Base-by-base conservation (phyloP, 2,888 invertebrate species). In the Polyommatus icarus region DNA sequence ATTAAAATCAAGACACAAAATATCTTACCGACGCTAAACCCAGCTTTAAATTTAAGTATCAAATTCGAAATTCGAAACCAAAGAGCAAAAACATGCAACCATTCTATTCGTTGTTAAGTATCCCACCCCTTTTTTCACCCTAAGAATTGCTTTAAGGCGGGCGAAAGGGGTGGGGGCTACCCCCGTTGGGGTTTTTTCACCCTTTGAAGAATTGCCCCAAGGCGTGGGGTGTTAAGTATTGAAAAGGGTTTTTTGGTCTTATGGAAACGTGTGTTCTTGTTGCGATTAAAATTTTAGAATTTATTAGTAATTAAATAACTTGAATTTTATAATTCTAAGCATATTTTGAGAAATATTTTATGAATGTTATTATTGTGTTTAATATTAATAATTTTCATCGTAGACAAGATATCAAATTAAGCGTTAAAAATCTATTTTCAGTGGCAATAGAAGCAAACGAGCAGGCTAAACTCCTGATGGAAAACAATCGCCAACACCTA, bases 191-290 rank as follows among this genome's bases (percentile, higher is more conserved):
- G 89, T 93, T 93, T 93, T 93, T 93, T 92, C 92, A 90, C 93
- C 93, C 93, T 92, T 93, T 92, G 93, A 93, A 93, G 93, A 93
- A 93, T 93, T 92, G 91, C 91, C 92, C 92, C 87, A 92, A 92
- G 91, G 92, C 91, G 87, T 86, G 88, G 87, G 91, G 91, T 77
- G 77, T 85, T 88, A 88, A 89, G 90, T 90, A 92, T 91, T 89
- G 90, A 90, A 92, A 92, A 92, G 91, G 92, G 92, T 88, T 92
- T 92, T 92, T 92, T 91, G 90, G 61, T 78, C 77, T 78, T 78
- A 75, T 78, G 79, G 46, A 73, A 20, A 10, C 73, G 40, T 46
- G 40, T 50, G 67, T 29, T 67, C 67, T 67, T 67, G 29, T 67
- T 67, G 67, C 15, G 29, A 67, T 29, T 67, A 10, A 29, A 61